phyloP scores from a whole-genome alignment of 1,140 invertebrate species.

The Drosophila pruinosa region DNA sequence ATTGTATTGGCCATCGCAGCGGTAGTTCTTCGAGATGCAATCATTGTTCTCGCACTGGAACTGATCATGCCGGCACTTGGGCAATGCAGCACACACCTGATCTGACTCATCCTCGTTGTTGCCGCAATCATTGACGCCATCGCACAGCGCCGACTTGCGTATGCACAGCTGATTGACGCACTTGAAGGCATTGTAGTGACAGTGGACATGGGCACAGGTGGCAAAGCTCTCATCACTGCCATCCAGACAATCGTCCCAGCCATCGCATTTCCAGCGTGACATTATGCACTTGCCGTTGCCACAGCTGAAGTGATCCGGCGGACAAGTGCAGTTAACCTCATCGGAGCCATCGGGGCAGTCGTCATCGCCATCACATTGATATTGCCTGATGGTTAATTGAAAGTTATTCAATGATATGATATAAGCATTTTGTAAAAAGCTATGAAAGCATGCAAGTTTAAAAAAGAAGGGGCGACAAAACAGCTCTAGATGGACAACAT shows the following conservation, averaged over 20 bases:
- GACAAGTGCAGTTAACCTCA: slow-evolving; percentile 91
- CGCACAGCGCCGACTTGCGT: slow-evolving; percentile 87
- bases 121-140: slow-evolving; percentile 87
- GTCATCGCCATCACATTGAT: slow-evolving; percentile 86
- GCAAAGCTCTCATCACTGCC: slow-evolving; percentile 92
- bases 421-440: too few relatives aligned
- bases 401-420: neutral
- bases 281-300: slow-evolving; percentile 97
- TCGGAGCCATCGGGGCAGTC: slow-evolving; percentile 98
- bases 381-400: slow-evolving; percentile 50
- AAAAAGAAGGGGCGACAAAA: too few relatives aligned
- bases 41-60: slow-evolving; percentile 89
- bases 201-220: slow-evolving; percentile 92
- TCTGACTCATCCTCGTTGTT: slow-evolving; percentile 85
- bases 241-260: slow-evolving; percentile 91
- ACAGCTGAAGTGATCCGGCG: slow-evolving; percentile 93
- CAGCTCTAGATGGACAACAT: too few relatives aligned
- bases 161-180: slow-evolving; percentile 87
- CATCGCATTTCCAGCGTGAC: slow-evolving; percentile 90
- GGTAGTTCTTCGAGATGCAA: slow-evolving; percentile 90
- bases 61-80: slow-evolving; percentile 87
- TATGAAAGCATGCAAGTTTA: too few relatives aligned
- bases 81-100: slow-evolving; percentile 85
- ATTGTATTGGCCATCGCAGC: slow-evolving; percentile 88
- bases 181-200: slow-evolving; percentile 86